Evolutionary conservation across 2,113 vertebrate species (phyloP).

Genomic region (Chionodraco myersi): DNA sequence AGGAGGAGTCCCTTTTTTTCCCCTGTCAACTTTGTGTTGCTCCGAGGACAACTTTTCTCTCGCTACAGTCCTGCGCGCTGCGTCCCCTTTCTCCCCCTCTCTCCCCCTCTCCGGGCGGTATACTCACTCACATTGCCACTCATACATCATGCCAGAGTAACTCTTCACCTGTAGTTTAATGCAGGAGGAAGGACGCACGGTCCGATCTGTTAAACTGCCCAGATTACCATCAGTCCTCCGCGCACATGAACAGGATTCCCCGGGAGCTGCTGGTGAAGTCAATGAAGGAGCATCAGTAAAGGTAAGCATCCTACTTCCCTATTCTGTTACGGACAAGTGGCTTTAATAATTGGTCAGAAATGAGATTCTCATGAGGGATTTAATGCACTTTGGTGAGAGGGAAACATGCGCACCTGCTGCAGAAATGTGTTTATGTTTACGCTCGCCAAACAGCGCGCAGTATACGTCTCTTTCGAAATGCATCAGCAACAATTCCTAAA

Average conservation of each 20-base stretch:
- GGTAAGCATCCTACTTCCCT: conserved; percentile 74
- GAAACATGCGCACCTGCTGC: conserved; percentile 55
- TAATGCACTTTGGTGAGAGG: conserved; percentile 57
- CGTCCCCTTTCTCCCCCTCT: neutral
- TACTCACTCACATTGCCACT: conserved; percentile 19
- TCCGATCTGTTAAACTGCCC: conserved; percentile 68
- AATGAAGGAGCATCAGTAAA: conserved; percentile 76
- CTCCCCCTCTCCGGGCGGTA: neutral
- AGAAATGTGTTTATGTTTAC: conserved; percentile 62
- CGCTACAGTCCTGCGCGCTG: conserved; percentile 27
- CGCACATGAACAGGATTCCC: conserved; percentile 74
- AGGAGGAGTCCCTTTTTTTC: conserved; percentile 37
- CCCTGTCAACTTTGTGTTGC: conserved; percentile 66
- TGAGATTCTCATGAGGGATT: conserved; percentile 49
- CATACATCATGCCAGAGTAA: conserved; percentile 43
- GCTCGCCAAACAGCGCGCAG: conserved; percentile 26
- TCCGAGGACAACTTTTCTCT: conserved; percentile 73
- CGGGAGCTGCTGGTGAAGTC: conserved; percentile 70
- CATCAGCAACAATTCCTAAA: conserved; percentile 35
- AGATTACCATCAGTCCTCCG: conserved; percentile 59
- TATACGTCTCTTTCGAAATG: conserved; percentile 26
- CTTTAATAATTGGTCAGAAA: conserved; percentile 66
- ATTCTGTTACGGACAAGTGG: conserved; percentile 48
- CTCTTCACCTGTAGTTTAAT: conserved; percentile 55
- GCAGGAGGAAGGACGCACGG: conserved; percentile 57